Evolutionary conservation across 1,140 invertebrate genomes (phyloP), one percentile per base, ranked within the genome.

Genomic region (Maconellicoccus hirsutus): DNA sequence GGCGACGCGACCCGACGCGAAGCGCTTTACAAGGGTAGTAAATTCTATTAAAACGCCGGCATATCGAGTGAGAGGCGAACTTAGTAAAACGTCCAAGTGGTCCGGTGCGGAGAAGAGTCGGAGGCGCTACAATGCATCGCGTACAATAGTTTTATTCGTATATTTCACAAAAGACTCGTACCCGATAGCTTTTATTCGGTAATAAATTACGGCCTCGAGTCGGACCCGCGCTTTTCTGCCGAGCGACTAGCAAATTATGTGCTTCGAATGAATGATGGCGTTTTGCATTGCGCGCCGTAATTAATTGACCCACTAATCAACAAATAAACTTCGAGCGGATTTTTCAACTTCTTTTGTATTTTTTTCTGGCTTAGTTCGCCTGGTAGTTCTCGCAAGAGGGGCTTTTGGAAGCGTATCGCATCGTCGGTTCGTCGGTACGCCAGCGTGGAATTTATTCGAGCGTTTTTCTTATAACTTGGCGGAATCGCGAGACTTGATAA

Each of bases 121-220:
- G n/a, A n/a, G n/a, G n/a, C n/a, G n/a, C 6, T 14, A 38, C 33
- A 38, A 38, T 38, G 33, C 42, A 16, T 2, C n/a, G 4, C 42
- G n/a, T 19, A 52, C 42, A 52, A 52, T 52, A 52, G 42, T 52
- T 52, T 52, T 52, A 52, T 52, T 52, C 42, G 42, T 52, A 52
- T 52, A 52, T 52, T 52, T 52, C 42, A 52, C 42, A 52, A 52
- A 52, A 52, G 42, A 52, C 42, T 52, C 42, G 42, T 52, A 52
- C 42, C 16, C 42, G 42, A 52, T 52, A 52, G 42, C 42, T 52
- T 52, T 52, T 52, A 52, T 52, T 52, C 42, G 42, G 42, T 52
- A 52, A 52, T 52, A 52, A 52, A 52, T 52, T 52, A 52, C n/a
- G 29, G 12, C 4, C 29, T 12, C 29, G 29, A 33, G 29, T 33